Base-by-base conservation (phyloP, 2,888 invertebrate genomes). In the Apocheima hispidaria region DNA sequence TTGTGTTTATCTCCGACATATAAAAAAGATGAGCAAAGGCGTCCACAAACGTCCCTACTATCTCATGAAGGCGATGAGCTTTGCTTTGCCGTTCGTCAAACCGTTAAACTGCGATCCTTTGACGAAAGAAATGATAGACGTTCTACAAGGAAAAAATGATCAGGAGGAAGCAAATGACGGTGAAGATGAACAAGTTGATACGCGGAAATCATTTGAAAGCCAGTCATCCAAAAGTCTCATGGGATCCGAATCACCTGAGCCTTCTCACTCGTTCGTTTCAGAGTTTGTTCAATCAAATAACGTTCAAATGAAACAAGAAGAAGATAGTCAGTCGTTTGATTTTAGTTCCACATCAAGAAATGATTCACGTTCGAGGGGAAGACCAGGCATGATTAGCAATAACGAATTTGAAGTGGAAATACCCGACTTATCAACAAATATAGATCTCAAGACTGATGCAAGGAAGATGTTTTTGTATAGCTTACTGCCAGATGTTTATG, bases 401-500 rank as follows among this genome's bases (percentile, higher is more conserved):
- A 43, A 49, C n/a, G 53, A 49, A 9, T 16, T 43, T 12, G 23
- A 40, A 26, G 18, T 18, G 7, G 53, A 38, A 6, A 30, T 53
- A 23, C 41, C 44, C 5, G 46, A 46, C 2, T 4, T 28, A 16
- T 7, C 33, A 7, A 20, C 26, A 20, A 38, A 26, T 36, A 30
- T 46, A 5, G 36, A 52, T 21, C 36, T 63, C 9, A 52, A 63
- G 7, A 48, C 36, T 52, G 63, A 63, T 18, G 43, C 55, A 0
- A 59, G 59, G 16, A 63, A 63, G 12, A 63, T 59, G 63, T 63
- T 63, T 26, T 23, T 60, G 23, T 52, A 56, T 1, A 64, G 60
- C 33, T 52, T 59, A 43, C 23, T 65, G 33, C 57, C 57, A 10
- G 64, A 64, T 61, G 12, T 65, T 10, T 60, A 61, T 20, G 54